Percentiles rank a stretch among this genome's conserved stretches.
These are phyloP conservation scores for Pocillopora damicornis DNA, from an alignment of 64 coral and sea anemone genomes.

Conservation along the genomic window DNA sequence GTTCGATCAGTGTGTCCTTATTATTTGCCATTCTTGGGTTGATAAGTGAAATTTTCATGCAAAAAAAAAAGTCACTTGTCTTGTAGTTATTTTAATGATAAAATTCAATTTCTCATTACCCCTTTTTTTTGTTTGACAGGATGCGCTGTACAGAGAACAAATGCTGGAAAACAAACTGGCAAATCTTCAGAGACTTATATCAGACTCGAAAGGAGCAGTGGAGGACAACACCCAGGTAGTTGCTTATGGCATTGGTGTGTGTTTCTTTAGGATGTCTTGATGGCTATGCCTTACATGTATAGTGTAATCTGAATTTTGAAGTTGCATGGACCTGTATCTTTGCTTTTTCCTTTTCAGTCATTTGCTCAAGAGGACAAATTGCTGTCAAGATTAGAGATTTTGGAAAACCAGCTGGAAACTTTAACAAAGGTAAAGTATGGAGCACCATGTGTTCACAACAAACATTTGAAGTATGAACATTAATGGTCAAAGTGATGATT, in stretches of 20 bases:
- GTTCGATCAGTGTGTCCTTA: no score
- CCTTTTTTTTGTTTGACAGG: conserved; percentile 31
- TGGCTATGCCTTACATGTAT: neutral
- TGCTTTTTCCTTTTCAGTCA: conserved; percentile 42
- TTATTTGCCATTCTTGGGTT: no score
- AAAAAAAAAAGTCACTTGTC: no score
- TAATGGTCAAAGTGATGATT: neutral
- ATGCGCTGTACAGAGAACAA: conserved; percentile 94
- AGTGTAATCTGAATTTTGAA: neutral
- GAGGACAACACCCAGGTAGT: conserved; percentile 80
- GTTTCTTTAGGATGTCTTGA: neutral
- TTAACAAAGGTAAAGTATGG: conserved; percentile 72
- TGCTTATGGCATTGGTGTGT: neutral
- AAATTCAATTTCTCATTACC: neutral
- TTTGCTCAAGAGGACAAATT: conserved; percentile 99
- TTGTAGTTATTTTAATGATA: neutral
- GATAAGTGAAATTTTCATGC: no score
- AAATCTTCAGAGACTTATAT: conserved; percentile 79
- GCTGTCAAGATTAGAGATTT: conserved; percentile 91
- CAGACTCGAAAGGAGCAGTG: conserved; percentile 52
- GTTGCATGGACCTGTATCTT: neutral
- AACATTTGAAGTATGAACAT: no score
- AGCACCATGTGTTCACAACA: neutral
- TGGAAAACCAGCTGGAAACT: conserved; percentile 97
- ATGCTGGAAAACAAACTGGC: conserved; percentile 90